Conservation (phyloP, 2,888 invertebrate species). For the Malthinus flaveolus region DNA sequence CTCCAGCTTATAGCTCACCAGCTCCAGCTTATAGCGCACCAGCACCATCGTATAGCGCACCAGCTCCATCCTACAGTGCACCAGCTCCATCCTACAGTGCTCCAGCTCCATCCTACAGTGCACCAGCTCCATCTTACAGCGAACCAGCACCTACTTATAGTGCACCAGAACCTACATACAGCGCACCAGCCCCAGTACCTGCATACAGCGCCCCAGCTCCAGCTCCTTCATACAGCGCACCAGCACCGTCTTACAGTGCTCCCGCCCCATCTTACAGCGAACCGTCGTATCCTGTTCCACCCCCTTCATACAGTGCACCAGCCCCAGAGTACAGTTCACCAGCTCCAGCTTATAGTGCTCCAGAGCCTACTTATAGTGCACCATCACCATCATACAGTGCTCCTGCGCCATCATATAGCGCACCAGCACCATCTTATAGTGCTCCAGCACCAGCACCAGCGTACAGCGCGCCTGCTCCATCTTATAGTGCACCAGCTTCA, state of each 20-base stretch:
- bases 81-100: slow-evolving; percentile 10
- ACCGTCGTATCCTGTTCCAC: too few relatives aligned
- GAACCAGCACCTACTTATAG: slow-evolving; percentile 7
- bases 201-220: slow-evolving; percentile 24
- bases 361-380: slow-evolving; percentile 14
- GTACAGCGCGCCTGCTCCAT: slow-evolving; percentile 12
- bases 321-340: slow-evolving; percentile 11
- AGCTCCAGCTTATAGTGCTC: slow-evolving; percentile 6
- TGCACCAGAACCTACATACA: slow-evolving; percentile 18
- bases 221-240: background rate
- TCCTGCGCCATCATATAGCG: background rate
- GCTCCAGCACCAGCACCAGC: slow-evolving; percentile 5
- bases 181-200: slow-evolving; percentile 6
- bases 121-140: slow-evolving; percentile 14
- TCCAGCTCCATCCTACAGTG: slow-evolving; percentile 16
- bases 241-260: background rate
- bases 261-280: slow-evolving; percentile 13
- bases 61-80: slow-evolving; percentile 13
- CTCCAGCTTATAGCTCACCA: slow-evolving; percentile 24
- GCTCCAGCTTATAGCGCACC: slow-evolving; percentile 13
- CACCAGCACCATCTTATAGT: background rate
- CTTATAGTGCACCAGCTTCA: slow-evolving; percentile 14
- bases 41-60: slow-evolving; percentile 5
- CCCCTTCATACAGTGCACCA: slow-evolving; percentile 18
- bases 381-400: slow-evolving; percentile 14